phyloP scores from a whole-genome alignment of 2,888 invertebrate genomes.

The Mythimna vitellina region DNA sequence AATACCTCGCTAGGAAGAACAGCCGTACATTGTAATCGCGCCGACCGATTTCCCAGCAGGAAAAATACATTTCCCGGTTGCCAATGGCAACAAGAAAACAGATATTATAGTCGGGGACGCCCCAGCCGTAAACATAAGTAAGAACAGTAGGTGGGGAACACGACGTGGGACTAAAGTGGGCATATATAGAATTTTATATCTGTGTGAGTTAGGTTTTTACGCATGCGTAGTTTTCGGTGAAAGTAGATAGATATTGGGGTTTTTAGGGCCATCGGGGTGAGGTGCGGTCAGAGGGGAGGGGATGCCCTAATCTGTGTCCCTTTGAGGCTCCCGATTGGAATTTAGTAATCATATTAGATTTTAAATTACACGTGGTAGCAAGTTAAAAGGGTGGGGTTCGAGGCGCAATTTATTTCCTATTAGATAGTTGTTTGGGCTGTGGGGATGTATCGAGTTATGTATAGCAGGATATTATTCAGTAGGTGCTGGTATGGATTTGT shows the following conservation, averaged over 20 bases:
- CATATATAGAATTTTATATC: conserved; percentile 80
- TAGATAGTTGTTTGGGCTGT: conserved; percentile 77
- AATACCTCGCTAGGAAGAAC: conserved; percentile 65
- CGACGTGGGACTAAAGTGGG: conserved; percentile 78
- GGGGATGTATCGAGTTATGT: conserved; percentile 44
- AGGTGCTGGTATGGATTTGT: neutral
- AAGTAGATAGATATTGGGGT: conserved; percentile 89
- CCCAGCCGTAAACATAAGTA: conserved; percentile 73
- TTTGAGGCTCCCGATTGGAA: conserved; percentile 89
- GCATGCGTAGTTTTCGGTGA: conserved; percentile 88
- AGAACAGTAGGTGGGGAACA: conserved; percentile 49
- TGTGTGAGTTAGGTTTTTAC: conserved; percentile 85
- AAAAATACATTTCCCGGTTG: conserved; percentile 85
- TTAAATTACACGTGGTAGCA: conserved; percentile 89
- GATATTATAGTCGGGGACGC: conserved; percentile 83
- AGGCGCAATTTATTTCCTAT: conserved; percentile 85
- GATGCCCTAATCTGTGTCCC: conserved; percentile 88
- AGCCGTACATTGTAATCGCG: conserved; percentile 71
- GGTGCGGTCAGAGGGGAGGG: conserved; percentile 71
- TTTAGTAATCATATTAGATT: conserved; percentile 91
- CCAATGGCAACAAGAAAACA: conserved; percentile 85
- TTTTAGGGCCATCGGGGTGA: conserved; percentile 82
- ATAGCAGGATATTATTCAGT: conserved; percentile 24
- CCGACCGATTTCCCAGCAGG: conserved; percentile 68
- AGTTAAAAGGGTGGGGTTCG: conserved; percentile 81